Evolutionary conservation across 2,888 invertebrate species (phyloP), one percentile per base, ranked within the genome.

Genomic region (Tiliacea aurago): DNA sequence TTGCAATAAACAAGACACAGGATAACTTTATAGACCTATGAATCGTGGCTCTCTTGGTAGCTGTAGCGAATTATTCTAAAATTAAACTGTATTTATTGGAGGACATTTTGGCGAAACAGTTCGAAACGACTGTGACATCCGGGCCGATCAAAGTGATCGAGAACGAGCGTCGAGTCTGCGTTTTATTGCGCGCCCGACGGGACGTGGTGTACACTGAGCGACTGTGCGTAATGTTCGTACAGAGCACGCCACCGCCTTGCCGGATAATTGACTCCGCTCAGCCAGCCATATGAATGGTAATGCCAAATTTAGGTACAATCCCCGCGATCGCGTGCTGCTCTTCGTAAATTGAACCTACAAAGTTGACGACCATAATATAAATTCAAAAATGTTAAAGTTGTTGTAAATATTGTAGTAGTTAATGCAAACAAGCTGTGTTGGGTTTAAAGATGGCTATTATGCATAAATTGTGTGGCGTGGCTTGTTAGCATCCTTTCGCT

Each of bases 71-170:
- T 93, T 93, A 93, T 92, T 91, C 94, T 94, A 94, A 94, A 94
- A 91, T 93, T 94, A 94, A 91, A 89, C 89, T 88, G 88, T 91
- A 92, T 94, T 92, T 94, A 93, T 94, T 89, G 91, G 88, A 84
- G 85, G 85, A 87, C 88, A 87, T 86, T 90, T 88, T 91, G 89
- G 90, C 90, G 90, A 90, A 91, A 90, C 89, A 89, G 90, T 90
- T 88, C 86, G 88, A 87, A 92, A 93, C 91, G 92, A 90, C 91
- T 91, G 92, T 90, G 95, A 95, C 95, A 94, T 93, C 94, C 94
- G 94, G 92, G 76, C 89, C 92, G 95, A 95, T 95, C 95, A 95
- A 95, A 95, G 95, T 93, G 93, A 95, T 94, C 90, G 93, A 89
- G 90, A 91, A 91, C 89, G 89, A 86, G 88, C 90, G 91, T 83